Conservation (phyloP, 1,140 invertebrate species). For the Bombus consobrinus region DNA sequence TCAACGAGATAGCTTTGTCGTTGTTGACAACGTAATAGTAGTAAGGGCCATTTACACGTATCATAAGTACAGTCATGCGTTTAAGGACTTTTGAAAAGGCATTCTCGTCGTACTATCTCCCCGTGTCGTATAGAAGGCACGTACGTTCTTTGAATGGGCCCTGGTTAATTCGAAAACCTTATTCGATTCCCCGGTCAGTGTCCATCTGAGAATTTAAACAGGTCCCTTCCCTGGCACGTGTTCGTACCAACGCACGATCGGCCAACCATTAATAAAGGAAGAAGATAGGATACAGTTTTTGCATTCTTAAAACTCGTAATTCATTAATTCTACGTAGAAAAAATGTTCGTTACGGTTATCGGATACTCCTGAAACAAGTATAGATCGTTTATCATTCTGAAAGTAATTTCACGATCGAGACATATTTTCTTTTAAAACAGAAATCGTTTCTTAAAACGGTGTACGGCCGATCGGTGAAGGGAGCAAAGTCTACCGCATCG, state of each 20-base stretch:
- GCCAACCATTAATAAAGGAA: background rate
- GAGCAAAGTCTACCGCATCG: conserved; percentile 35
- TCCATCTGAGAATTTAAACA: conserved; percentile 34
- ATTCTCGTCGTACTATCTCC: background rate
- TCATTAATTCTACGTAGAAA: too few relatives aligned
- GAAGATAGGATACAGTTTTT: background rate
- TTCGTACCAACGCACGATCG: background rate
- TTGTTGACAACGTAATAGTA: background rate
- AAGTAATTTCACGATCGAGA: background rate
- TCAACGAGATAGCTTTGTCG: background rate
- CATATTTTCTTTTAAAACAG: conserved; percentile 9
- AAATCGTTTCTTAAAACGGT: background rate
- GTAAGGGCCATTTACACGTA: background rate
- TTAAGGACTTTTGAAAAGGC: conserved; percentile 49
- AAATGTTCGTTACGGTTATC: too few relatives aligned
- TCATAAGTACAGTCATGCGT: conserved; percentile 24
- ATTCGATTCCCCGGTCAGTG: conserved; percentile 53
- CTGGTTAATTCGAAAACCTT: conserved; percentile 62
- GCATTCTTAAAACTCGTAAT: background rate
- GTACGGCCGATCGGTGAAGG: background rate
- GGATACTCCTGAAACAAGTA: too few relatives aligned
- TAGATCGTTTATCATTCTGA: background rate
- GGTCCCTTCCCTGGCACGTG: background rate
- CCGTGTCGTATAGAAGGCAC: conserved; percentile 44
- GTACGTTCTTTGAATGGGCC: conserved; percentile 62